Conservation (phyloP, 2,888 invertebrate species). For the Ganaspis brasiliensis region DNA sequence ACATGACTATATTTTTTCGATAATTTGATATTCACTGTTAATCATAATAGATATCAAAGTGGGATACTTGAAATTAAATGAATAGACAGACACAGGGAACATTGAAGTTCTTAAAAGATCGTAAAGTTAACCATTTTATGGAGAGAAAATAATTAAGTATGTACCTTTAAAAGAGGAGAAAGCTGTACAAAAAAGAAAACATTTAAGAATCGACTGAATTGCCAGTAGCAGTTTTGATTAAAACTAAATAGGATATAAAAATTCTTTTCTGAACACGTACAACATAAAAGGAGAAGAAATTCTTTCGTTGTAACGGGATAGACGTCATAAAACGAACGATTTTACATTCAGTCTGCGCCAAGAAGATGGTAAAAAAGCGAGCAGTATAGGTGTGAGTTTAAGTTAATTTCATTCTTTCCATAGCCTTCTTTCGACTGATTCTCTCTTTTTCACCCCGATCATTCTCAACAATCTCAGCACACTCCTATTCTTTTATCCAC, state of each 20-base stretch:
- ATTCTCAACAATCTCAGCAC: conserved; percentile 21
- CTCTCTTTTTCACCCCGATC: conserved; percentile 40
- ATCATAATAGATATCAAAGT: too few relatives aligned
- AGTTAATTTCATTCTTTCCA: conserved; percentile 35
- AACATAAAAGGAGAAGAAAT: conserved; percentile 16
- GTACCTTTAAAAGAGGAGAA: conserved; percentile 49
- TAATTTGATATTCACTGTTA: too few relatives aligned
- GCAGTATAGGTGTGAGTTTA: conserved; percentile 38
- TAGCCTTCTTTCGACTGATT: conserved; percentile 28
- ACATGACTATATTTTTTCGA: too few relatives aligned
- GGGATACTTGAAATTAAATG: too few relatives aligned
- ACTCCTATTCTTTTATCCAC: not conserved
- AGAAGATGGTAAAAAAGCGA: conserved; percentile 51
- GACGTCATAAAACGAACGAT: conserved; percentile 38
- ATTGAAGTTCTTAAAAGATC: not conserved
- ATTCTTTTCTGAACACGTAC: conserved; percentile 61
- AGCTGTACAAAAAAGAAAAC: conserved; percentile 49
- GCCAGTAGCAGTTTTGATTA: conserved; percentile 68
- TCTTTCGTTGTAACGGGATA: conserved; percentile 42
- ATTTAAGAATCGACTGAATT: conserved; percentile 44
- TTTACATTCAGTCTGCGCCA: conserved; percentile 53
- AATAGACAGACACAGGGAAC: too few relatives aligned
- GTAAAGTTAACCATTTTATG: conserved; percentile 10
- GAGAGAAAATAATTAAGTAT: conserved; percentile 12
- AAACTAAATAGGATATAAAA: conserved; percentile 72